phyloP scores from a whole-genome alignment of 1,140 invertebrate species.

The Melipona quadrifasciata region DNA sequence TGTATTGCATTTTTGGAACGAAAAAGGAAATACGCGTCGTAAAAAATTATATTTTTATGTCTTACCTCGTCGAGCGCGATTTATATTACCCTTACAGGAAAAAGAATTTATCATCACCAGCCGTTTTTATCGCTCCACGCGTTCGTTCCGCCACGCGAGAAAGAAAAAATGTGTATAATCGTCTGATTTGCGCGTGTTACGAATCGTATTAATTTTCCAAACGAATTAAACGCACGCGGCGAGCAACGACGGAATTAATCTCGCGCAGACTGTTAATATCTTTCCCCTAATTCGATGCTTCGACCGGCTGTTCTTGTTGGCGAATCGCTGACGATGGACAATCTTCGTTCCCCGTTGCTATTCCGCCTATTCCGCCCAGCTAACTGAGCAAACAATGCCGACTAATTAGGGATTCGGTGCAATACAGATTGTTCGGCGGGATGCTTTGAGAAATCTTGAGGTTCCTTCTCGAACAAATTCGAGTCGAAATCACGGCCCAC shows the following conservation, averaged over 20 bases:
- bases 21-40: slow-evolving; percentile 32
- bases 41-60: slow-evolving; percentile 43
- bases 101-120: slow-evolving; percentile 43
- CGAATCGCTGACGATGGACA: slow-evolving; percentile 47
- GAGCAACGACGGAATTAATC: too few relatives aligned
- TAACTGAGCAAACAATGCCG: slow-evolving; percentile 69
- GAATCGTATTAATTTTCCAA: too few relatives aligned
- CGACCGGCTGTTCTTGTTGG: slow-evolving; percentile 14
- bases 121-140: slow-evolving; percentile 14
- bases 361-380: slow-evolving; percentile 58
- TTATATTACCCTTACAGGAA: slow-evolving; percentile 21
- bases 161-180: slow-evolving; percentile 29
- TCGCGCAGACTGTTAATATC: slow-evolving; percentile 1
- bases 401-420: slow-evolving; percentile 73
- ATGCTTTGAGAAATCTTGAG: neutral
- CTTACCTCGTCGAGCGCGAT: slow-evolving; percentile 10
- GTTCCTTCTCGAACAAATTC: neutral
- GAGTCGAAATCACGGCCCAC: neutral
- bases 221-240: too few relatives aligned
- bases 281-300: slow-evolving; percentile 7
- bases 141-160: neutral
- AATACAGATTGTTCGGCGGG: slow-evolving; percentile 11
- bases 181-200: too few relatives aligned
- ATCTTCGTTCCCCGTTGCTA: slow-evolving; percentile 40
- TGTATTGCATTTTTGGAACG: too few relatives aligned